These are phyloP conservation scores for Lasioglossum zephyrum DNA, from an alignment of 2,888 invertebrate genomes.

Conservation along the genomic window DNA sequence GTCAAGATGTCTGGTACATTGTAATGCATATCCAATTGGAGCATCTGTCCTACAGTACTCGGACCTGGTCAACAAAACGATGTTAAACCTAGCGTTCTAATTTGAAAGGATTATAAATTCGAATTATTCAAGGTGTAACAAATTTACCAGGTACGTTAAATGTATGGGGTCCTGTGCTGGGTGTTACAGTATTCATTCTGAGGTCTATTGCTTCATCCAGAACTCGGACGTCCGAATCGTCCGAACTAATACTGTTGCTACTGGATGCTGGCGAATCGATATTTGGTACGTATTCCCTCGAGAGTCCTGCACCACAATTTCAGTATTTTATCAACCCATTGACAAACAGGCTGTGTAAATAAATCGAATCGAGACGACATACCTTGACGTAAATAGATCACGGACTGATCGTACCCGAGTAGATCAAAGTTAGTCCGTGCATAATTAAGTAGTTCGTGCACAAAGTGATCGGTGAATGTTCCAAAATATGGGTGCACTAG, in stretches of 20 bases:
- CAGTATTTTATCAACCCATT: background rate
- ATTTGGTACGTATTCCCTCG: conserved; percentile 71
- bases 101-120: too few species aligned
- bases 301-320: conserved; percentile 67
- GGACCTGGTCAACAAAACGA: conserved; percentile 68
- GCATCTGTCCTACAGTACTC: conserved; percentile 75
- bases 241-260: conserved; percentile 69
- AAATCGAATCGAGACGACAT: background rate
- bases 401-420: conserved; percentile 91
- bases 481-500: conserved; percentile 89
- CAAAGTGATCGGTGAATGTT: conserved; percentile 92
- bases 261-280: conserved; percentile 70
- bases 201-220: conserved; percentile 73
- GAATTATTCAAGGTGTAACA: background rate
- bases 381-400: conserved; percentile 87
- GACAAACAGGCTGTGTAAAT: background rate
- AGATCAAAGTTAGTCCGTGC: conserved; percentile 95
- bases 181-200: conserved; percentile 64
- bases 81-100: background rate
- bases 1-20: conserved; percentile 74
- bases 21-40: conserved; percentile 66
- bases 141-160: conserved; percentile 74
- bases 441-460: conserved; percentile 94
- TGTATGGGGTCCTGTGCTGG: conserved; percentile 69
- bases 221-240: conserved; percentile 78